Evolutionary conservation across 2,113 vertebrate species (phyloP).

Genomic region (Cinclus cinclus): DNA sequence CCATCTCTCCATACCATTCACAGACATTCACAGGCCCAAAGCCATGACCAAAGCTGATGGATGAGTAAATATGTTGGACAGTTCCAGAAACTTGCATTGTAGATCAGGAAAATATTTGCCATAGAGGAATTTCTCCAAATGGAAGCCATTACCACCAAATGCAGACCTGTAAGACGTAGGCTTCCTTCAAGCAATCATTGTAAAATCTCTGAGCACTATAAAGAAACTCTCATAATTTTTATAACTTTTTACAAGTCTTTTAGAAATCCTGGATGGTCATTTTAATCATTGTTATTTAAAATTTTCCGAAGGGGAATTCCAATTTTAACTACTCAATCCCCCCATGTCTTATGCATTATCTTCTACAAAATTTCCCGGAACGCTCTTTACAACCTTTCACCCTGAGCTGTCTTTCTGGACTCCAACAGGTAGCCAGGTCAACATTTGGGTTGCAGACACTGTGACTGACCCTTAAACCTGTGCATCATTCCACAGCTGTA

Average conservation of each 20-base stretch:
- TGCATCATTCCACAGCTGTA: not conserved
- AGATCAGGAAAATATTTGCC: not conserved
- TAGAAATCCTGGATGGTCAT: not conserved
- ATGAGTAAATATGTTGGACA: not conserved
- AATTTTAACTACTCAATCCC: not conserved
- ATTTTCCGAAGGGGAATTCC: not conserved
- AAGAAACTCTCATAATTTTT: not conserved
- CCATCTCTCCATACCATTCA: not conserved
- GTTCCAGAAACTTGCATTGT: not conserved
- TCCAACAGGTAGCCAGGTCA: not conserved
- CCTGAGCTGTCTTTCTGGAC: not conserved
- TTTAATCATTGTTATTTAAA: not conserved
- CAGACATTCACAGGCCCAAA: not conserved
- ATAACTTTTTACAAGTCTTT: not conserved
- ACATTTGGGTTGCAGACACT: not conserved
- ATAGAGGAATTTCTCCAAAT: not conserved
- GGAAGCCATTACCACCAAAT: not conserved
- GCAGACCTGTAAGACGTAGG: not conserved
- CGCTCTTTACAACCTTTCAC: not conserved
- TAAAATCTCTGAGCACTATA: not conserved
- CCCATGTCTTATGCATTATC: fast-evolving
- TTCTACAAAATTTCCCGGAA: not conserved
- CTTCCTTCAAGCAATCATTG: not conserved
- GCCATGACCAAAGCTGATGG: not conserved
- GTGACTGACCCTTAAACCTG: not conserved